phyloP scores from a whole-genome alignment of 2,797 vertebrate genomes.

The Tokudaia tokunoshimensis region DNA sequence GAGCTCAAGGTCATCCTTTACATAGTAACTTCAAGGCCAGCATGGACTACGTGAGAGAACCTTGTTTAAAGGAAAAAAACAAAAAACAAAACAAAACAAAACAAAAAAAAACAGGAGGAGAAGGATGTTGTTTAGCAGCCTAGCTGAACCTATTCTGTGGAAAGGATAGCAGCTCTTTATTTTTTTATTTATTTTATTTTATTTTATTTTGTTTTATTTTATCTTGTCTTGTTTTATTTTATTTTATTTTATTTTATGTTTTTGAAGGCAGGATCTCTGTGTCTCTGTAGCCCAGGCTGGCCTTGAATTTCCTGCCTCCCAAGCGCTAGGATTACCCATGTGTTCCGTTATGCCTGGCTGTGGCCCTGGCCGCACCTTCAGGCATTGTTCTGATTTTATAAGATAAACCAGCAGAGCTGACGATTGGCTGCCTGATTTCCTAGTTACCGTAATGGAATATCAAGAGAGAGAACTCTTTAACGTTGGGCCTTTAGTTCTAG shows the following conservation, averaged over 20 bases:
- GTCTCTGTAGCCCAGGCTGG: neutral
- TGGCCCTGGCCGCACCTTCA: neutral
- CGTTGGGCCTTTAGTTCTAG: neutral
- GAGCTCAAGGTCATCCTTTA: neutral
- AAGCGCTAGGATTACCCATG: neutral
- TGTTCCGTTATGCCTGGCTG: neutral
- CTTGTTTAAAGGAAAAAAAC: neutral
- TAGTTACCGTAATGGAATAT: neutral
- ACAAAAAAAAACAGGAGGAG: neutral
- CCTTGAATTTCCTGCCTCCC: neutral
- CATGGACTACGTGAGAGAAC: neutral
- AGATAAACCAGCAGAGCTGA: neutral
- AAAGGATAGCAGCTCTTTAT: neutral
- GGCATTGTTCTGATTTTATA: neutral
- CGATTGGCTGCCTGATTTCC: neutral
- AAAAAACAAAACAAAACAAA: neutral
- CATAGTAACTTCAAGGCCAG: neutral
- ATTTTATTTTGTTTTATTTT: neutral
- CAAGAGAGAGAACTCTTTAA: neutral
- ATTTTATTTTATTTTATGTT: neutral
- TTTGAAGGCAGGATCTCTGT: neutral
- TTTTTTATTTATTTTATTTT: neutral
- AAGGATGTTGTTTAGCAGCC: neutral
- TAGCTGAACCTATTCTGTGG: neutral
- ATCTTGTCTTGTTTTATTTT: no score